Evolutionary conservation across 2,113 vertebrate species (phyloP).

Genomic region (Salminus brasiliensis): DNA sequence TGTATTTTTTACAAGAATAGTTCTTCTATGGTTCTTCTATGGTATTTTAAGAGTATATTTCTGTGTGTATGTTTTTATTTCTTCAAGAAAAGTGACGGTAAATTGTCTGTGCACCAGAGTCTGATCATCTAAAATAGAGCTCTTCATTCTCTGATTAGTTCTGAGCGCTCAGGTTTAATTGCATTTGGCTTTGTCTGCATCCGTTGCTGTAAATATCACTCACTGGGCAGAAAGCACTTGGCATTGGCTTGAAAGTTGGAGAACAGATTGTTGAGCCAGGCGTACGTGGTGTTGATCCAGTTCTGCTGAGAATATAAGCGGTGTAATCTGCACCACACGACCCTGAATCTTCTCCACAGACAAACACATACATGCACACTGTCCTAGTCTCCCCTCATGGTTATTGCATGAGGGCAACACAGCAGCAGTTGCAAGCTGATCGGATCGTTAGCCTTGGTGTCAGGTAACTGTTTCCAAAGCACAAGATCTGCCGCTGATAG

Average conservation of each 20-base stretch:
- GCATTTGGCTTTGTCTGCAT: neutral
- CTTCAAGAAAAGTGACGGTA: no score
- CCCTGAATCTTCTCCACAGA: neutral
- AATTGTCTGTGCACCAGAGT: no score
- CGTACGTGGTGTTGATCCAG: neutral
- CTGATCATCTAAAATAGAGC: no score
- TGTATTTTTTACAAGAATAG: no score
- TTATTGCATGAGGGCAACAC: conserved; percentile 37
- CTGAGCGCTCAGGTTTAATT: neutral
- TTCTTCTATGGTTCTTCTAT: no score
- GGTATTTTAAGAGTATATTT: no score
- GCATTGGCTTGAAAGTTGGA: neutral
- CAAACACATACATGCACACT: neutral
- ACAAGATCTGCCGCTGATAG: conserved; percentile 17
- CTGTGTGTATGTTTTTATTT: no score
- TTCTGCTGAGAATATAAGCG: neutral
- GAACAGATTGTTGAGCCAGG: neutral
- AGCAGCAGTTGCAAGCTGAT: conserved; percentile 14
- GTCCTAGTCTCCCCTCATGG: conserved; percentile 6
- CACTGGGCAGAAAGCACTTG: neutral
- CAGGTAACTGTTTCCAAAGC: conserved; percentile 48
- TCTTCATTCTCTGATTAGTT: no score
- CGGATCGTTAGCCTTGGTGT: conserved; percentile 40
- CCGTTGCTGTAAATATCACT: neutral
- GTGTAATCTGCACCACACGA: neutral